Percentiles rank a stretch among this genome's conserved stretches.
phyloP scores from a whole-genome alignment of 2,797 vertebrate species.

The Babyrousa celebensis region DNA sequence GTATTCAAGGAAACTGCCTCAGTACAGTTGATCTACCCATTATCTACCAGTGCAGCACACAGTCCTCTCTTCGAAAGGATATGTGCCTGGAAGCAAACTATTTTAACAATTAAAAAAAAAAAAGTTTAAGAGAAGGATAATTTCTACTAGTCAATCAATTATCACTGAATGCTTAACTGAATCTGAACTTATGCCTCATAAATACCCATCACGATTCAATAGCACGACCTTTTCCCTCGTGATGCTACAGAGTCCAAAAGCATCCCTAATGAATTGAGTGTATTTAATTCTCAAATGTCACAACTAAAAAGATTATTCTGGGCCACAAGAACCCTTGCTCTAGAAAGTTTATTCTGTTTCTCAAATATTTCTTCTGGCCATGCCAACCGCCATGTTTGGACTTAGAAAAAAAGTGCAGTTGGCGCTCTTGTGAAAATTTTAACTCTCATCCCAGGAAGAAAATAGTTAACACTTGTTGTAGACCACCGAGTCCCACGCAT shows the following conservation, averaged over 20 bases:
- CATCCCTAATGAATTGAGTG: neutral
- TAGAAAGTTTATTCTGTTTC: neutral
- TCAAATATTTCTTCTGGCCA: neutral
- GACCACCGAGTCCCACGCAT: neutral
- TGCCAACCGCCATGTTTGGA: neutral
- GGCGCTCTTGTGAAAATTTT: neutral
- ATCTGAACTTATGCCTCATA: neutral
- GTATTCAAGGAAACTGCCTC: neutral
- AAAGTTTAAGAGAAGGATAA: neutral
- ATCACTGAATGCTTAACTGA: slow-evolving; percentile 30
- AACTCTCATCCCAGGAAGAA: neutral
- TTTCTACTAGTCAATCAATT: slow-evolving; percentile 39
- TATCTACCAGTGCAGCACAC: neutral
- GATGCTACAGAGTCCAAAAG: neutral
- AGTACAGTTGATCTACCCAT: neutral
- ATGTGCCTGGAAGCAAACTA: neutral
- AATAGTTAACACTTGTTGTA: neutral
- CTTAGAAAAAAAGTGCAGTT: neutral
- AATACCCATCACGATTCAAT: neutral
- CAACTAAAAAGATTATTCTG: neutral
- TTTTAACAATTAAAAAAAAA: neutral
- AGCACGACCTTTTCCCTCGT: neutral
- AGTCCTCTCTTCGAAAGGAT: neutral
- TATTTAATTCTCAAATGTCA: slow-evolving; percentile 32
- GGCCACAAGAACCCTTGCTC: neutral